phyloP scores from a whole-genome alignment of 2,888 invertebrate species.

The Lasius platythorax region DNA sequence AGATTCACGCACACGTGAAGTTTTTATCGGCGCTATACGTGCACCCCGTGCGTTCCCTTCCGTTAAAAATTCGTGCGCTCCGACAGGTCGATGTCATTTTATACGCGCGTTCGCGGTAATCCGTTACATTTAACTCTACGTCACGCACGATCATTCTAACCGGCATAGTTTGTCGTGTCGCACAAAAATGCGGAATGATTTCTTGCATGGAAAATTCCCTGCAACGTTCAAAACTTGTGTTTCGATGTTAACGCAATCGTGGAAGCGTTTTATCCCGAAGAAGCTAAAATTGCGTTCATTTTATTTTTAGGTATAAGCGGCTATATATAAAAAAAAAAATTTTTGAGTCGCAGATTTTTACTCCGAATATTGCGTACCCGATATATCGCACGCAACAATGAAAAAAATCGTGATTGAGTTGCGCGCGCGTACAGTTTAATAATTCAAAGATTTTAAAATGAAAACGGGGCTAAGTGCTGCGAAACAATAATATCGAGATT shows the following conservation, averaged over 20 bases:
- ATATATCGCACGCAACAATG: constrained; percentile 16
- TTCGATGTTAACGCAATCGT: background rate
- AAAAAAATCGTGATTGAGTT: constrained; percentile 28
- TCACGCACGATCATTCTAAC: constrained; percentile 35
- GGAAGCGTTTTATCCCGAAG: background rate
- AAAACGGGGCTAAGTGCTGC: constrained; percentile 24
- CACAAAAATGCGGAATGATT: background rate
- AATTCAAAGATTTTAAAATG: constrained; percentile 28
- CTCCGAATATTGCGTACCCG: background rate
- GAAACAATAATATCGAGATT: constrained; percentile 8
- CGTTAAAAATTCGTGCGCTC: constrained; percentile 41
- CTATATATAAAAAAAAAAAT: background rate
- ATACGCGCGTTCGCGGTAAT: constrained; percentile 19
- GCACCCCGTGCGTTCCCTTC: constrained; percentile 12
- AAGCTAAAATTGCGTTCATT: constrained; percentile 2
- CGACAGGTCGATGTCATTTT: constrained; percentile 33
- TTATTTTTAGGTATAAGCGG: background rate
- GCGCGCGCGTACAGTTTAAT: constrained; percentile 11
- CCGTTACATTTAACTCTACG: constrained; percentile 42
- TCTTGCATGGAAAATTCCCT: background rate
- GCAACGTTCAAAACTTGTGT: background rate
- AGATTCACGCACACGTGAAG: constrained; percentile 30
- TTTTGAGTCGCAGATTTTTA: background rate
- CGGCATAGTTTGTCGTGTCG: background rate
- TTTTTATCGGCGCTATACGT: constrained; percentile 46